Conservation (phyloP, 2,113 vertebrate genomes). For the Protomyctophum bolini region DNA sequence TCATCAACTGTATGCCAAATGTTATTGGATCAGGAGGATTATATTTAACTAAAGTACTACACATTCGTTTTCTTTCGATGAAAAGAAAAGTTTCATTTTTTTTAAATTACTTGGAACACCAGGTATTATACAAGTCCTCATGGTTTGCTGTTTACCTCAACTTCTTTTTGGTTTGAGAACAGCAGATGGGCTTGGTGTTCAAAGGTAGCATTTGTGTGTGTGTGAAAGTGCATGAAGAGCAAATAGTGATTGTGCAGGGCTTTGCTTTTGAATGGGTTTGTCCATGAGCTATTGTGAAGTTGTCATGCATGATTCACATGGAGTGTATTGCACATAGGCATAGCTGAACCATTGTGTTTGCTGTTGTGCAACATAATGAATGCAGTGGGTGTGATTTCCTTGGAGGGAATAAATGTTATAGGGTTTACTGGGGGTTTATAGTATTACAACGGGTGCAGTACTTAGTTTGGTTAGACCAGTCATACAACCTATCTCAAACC, state of each 20-base stretch:
- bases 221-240: slow-evolving; percentile 58
- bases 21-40: neutral
- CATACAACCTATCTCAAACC: too few species aligned
- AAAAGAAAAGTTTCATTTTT: slow-evolving; percentile 3
- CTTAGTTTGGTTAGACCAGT: too few species aligned
- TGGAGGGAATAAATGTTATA: neutral
- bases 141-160: slow-evolving; percentile 8
- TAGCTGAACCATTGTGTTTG: slow-evolving; percentile 38
- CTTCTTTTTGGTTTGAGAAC: slow-evolving; percentile 5
- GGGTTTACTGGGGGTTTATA: neutral
- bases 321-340: slow-evolving; percentile 11
- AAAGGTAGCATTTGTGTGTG: slow-evolving; percentile 61
- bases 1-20: neutral
- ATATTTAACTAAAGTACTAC: neutral
- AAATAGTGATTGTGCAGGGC: slow-evolving; percentile 43
- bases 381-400: slow-evolving; percentile 35
- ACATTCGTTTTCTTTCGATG: neutral
- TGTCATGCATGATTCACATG: slow-evolving; percentile 44
- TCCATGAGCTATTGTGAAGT: slow-evolving; percentile 46
- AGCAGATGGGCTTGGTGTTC: slow-evolving; percentile 42
- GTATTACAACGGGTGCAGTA: slow-evolving; percentile 35
- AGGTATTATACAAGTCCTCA: neutral
- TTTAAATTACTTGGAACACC: slow-evolving; percentile 1
- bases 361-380: slow-evolving; percentile 57
- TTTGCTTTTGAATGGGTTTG: slow-evolving; percentile 53